Percentiles rank a stretch among this genome's conserved stretches.
Evolutionary conservation across 1,140 invertebrate genomes (phyloP).

Genomic region (Hetaerina americana): DNA sequence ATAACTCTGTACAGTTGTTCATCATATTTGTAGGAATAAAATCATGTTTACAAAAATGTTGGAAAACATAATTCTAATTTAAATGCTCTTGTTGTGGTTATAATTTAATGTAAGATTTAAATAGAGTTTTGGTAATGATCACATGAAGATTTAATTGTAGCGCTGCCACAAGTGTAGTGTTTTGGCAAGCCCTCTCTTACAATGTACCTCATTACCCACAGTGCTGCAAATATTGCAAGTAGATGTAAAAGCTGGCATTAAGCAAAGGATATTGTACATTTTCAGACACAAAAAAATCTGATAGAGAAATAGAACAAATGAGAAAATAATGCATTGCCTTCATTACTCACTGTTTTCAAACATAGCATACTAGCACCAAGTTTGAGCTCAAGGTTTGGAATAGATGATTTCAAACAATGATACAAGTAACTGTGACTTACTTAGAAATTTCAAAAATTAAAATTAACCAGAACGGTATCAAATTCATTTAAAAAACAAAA

Average conservation of each 20-base stretch:
- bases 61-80: background rate
- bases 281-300: background rate
- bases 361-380: background rate
- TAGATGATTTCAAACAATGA: no score
- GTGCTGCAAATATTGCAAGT: background rate
- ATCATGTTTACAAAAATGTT: background rate
- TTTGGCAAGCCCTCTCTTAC: background rate
- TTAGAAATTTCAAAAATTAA: no score
- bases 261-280: background rate
- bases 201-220: background rate
- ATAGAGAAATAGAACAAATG: background rate
- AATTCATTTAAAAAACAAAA: no score
- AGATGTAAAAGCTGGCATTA: background rate
- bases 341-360: background rate
- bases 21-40: no score
- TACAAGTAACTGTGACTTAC: no score
- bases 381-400: background rate
- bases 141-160: background rate
- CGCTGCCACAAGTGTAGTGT: background rate
- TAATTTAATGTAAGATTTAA: background rate
- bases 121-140: background rate
- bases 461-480: no score
- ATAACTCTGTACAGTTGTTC: background rate
- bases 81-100: background rate
- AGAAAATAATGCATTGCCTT: background rate